phyloP scores from a whole-genome alignment of 1,140 invertebrate genomes.

The Ceratoteleas bidentatus region DNA sequence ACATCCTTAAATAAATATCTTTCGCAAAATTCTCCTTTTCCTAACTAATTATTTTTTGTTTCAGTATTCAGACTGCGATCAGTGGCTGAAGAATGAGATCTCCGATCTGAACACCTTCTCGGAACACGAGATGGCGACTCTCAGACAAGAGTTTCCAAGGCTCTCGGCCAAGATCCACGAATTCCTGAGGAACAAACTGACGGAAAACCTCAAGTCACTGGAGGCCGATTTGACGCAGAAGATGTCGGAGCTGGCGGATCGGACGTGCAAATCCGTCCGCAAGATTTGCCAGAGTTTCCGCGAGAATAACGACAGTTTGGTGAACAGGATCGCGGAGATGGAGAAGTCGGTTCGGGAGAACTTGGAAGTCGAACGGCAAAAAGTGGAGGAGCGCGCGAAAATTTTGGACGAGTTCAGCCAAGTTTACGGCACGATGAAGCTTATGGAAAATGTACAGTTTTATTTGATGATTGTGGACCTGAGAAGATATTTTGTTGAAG shows the following conservation, averaged over 20 bases:
- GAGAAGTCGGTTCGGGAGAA: constrained; percentile 53
- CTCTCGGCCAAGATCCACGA: constrained; percentile 69
- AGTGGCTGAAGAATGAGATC: constrained; percentile 69
- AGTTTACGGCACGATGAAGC: no score
- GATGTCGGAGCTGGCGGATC: constrained; percentile 64
- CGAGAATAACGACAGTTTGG: constrained; percentile 63
- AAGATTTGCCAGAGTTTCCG: constrained; percentile 62
- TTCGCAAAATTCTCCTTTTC: no score
- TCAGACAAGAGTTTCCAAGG: constrained; percentile 58
- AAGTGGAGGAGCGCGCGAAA: no score
- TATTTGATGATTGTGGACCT: no score
- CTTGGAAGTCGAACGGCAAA: no score
- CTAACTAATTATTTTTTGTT: constrained; percentile 36
- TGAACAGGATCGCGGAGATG: constrained; percentile 60
- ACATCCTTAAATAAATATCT: no score
- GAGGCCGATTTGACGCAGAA: constrained; percentile 67
- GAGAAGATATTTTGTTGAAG: no score
- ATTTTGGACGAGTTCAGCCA: no score
- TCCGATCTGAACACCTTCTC: constrained; percentile 53
- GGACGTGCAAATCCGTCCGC: constrained; percentile 69
- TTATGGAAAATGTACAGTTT: no score
- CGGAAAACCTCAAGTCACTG: constrained; percentile 68
- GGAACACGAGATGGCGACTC: constrained; percentile 60
- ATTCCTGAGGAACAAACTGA: constrained; percentile 70
- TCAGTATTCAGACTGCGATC: constrained; percentile 69